These are phyloP conservation scores for Myiotriccus ornatus DNA, from an alignment of 2,797 vertebrate genomes.

Conservation along the genomic window DNA sequence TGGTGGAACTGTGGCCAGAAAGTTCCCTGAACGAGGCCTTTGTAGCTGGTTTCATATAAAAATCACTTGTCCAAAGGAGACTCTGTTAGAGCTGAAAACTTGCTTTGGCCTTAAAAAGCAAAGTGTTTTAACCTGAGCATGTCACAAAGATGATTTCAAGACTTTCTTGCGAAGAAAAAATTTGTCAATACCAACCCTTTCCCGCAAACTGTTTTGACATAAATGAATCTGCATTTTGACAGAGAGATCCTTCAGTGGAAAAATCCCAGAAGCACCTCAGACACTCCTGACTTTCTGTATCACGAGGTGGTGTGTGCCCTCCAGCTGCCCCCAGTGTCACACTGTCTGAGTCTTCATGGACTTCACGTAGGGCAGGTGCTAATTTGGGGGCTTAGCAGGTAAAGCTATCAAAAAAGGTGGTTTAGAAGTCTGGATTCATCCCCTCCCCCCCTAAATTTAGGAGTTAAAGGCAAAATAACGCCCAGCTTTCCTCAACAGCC, in stretches of 20 bases:
- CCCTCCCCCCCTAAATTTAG: not conserved
- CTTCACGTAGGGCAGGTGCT: rapidly evolving
- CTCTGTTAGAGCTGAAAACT: not conserved
- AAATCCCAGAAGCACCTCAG: not conserved
- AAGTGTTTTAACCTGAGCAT: not conserved
- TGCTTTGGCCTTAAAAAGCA: not conserved
- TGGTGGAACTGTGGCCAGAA: not conserved
- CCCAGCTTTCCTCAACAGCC: not conserved
- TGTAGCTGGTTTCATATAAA: not conserved
- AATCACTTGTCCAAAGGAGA: not conserved
- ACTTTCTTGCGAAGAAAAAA: not conserved
- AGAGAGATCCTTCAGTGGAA: not conserved
- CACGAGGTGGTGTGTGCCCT: not conserved
- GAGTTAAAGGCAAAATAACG: not conserved
- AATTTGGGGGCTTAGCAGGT: not conserved
- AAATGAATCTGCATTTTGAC: not conserved
- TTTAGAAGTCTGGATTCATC: not conserved
- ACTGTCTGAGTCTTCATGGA: rapidly evolving
- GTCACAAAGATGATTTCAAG: not conserved
- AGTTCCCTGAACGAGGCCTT: conserved; percentile 17
- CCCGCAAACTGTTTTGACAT: not conserved
- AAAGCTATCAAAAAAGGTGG: not conserved
- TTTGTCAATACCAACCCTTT: not conserved
- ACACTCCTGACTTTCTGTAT: not conserved
- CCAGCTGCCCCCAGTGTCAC: not conserved